Evolutionary conservation across 2,797 vertebrate genomes (phyloP), one percentile per base, ranked within the genome.

Genomic region (Sebastes hubbsi): DNA sequence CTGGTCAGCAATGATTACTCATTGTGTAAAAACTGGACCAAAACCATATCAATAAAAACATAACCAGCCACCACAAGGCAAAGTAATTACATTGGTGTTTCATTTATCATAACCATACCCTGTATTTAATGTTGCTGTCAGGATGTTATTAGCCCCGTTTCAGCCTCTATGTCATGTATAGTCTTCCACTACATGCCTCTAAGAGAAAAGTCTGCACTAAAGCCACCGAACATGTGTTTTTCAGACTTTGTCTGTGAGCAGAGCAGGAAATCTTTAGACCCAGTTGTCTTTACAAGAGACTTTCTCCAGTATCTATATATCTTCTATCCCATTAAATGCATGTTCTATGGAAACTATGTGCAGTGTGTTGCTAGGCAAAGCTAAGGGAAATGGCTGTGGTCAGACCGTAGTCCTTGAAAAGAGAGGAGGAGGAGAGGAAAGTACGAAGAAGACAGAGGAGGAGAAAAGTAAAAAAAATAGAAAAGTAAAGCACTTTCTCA

Each of bases 261-360:
- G 76, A 77, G 65, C 54, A 87, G 75, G 79, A 90, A 82, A 82
- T 79, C 88, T 88, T 89, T 68, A 72, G 71, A 85, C 58, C 27
- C 60, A 83, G 77, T 82, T 68, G 82, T 88, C 86, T 93, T 93
- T 89, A 92, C 78, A 75, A 86, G 84, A 90, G 81, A 80, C 83
- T 91, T 90, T 91, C 89, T 86, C 75, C 82, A 87, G 84, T 80
- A 88, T 94, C 91, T 93, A 89, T 93, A 92, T 93, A 92, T 93
- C 91, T 86, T 89, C 82, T 82, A 72, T 83, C 90, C 88, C 77
- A 84, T 91, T 93, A 91, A 94, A 92, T 81, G 77, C 89, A 87
- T 91, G 90, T 92, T 94, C 87, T 89, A 87, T 93, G 94, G 94
- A 95, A 95, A 95, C 82, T 94, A 93, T 95, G 94, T 75, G 91